Evolutionary conservation across 2,113 vertebrate species (phyloP), one percentile per base, ranked within the genome.

Genomic region (Pluvialis apricaria): DNA sequence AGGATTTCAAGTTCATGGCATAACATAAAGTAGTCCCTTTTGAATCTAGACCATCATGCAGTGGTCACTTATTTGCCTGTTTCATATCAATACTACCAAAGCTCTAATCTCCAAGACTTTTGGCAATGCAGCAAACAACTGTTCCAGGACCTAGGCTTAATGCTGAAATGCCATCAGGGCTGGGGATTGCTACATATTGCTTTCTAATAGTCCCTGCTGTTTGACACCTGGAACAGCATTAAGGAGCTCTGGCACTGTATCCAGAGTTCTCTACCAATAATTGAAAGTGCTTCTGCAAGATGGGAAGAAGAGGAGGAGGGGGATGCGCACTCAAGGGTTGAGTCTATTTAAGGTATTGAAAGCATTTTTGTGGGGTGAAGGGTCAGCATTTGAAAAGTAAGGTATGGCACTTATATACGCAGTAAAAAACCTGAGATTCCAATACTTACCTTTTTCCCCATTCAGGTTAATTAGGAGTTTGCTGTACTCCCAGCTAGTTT

Each of bases 401-500:
- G 34, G n/a, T 70, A 77, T 47, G 31, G 65, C 15, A 65, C 58
- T 45, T 1, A 71, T 13, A 52, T 22, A 66, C 1, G 2, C 73
- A 94, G 70, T 61, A 19, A 89, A 91, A 91, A 91, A 49, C 12
- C 19, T 0, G 1, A 66, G 44, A 89, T 70, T 87, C 84, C 25
- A 64, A 71, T 61, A 60, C 31, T 28, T 62, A 88, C n/a, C n/a
- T 91, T 95, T 84, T 91, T 10, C 54, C 71, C 72, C 52, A 3
- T 88, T 82, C 82, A 47, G 69, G 60, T 90, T 95, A 88, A 87
- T 62, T 54, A 86, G 58, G 51, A n/a, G 31, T 62, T 88, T 96
- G 84, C 82, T 96, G 51, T 64, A 57, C 47, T 94, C 78, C 58
- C 65, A 84, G 82, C 44, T 96, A 75, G 65, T 76, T 97, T 97